These are phyloP conservation scores for Drosophila robusta DNA, from an alignment of 2,888 invertebrate genomes.

Conservation along the genomic window DNA sequence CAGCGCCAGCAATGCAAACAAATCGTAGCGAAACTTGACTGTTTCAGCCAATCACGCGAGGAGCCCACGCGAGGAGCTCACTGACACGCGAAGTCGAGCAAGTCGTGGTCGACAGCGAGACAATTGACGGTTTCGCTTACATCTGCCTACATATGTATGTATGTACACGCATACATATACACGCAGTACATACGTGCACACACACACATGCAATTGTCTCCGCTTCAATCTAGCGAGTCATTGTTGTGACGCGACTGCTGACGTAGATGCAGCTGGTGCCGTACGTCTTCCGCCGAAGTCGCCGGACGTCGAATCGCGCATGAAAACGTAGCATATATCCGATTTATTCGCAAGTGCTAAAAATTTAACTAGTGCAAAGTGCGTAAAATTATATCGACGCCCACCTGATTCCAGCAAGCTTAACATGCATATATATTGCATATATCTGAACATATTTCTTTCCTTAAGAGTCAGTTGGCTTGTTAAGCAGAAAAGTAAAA, in stretches of 20 bases:
- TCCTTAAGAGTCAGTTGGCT: no score
- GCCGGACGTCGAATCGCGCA: not conserved
- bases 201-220: not conserved
- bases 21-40: constrained; percentile 21
- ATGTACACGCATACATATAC: not conserved
- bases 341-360: no score
- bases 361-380: no score
- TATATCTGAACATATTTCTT: no score
- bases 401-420: not conserved
- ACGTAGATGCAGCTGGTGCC: not conserved
- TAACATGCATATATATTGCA: no score
- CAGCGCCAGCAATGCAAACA: not conserved
- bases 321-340: not conserved
- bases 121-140: constrained; percentile 26
- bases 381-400: no score
- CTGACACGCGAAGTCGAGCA: constrained; percentile 19
- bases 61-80: constrained; percentile 39
- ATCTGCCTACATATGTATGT: not conserved
- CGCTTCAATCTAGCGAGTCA: constrained; percentile 9
- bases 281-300: not conserved
- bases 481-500: no score
- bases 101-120: constrained; percentile 15
- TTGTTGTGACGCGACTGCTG: constrained; percentile 49
- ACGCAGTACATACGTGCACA: not conserved
- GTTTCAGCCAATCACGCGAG: constrained; percentile 57